Evolutionary conservation across 1,140 invertebrate species (phyloP).

Genomic region (Telenomus remus): DNA sequence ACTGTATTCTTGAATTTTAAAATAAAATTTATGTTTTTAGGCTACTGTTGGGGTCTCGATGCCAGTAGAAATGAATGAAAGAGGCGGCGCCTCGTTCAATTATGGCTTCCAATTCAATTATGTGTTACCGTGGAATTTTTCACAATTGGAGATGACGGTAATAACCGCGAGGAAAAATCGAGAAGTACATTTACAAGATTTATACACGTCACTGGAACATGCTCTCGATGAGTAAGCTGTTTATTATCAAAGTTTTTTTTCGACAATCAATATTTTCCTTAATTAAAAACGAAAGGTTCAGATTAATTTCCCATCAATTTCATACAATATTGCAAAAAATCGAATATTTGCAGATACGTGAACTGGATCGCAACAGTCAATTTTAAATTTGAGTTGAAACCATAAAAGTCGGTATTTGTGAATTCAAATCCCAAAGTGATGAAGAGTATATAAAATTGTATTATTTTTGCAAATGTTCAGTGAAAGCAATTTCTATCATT

Average conservation of each 20-base stretch:
- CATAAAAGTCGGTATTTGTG: no score
- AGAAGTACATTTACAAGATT: slow-evolving; percentile 65
- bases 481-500: no score
- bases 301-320: neutral
- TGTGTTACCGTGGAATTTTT: slow-evolving; percentile 68
- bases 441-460: no score
- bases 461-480: no score
- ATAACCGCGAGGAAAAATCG: slow-evolving; percentile 58
- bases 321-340: neutral
- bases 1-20: no score
- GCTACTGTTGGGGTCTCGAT: slow-evolving; percentile 67
- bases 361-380: no score
- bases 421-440: no score
- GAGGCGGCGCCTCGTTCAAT: slow-evolving; percentile 64
- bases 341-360: no score
- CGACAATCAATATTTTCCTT: no score
- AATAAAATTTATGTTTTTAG: slow-evolving; percentile 57
- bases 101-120: slow-evolving; percentile 72
- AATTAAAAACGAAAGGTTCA: neutral
- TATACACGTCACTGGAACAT: slow-evolving; percentile 67
- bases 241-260: slow-evolving; percentile 15
- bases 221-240: slow-evolving; percentile 67
- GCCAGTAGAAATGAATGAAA: slow-evolving; percentile 65
- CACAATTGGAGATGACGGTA: slow-evolving; percentile 66
- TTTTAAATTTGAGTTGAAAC: no score